Evolutionary conservation across 2,888 invertebrate genomes (phyloP).

Genomic region (Megamerina dolium): DNA sequence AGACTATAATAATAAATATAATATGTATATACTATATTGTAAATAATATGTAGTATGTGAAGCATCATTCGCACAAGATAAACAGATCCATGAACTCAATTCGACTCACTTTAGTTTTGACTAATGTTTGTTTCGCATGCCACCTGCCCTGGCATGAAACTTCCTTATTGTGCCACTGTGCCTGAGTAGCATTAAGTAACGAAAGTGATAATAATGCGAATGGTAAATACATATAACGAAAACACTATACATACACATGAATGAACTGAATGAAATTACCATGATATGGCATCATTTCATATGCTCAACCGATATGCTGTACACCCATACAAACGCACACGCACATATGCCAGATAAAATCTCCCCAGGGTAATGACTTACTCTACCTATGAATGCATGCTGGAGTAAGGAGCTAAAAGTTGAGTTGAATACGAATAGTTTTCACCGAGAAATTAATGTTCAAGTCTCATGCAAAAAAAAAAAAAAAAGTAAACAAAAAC

Average conservation of each 20-base stretch:
- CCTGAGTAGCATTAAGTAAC: no score
- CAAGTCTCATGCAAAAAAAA: conserved; percentile 33
- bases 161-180: neutral
- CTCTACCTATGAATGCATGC: neutral
- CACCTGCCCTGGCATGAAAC: conserved; percentile 19
- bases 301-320: no score
- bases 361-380: neutral
- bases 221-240: conserved; percentile 15
- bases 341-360: conserved; percentile 6
- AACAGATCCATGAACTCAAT: neutral
- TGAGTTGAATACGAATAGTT: conserved; percentile 12
- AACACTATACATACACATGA: neutral
- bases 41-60: neutral
- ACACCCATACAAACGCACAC: neutral
- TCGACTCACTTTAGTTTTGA: conserved; percentile 20
- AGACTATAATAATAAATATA: no score
- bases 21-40: no score
- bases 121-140: conserved; percentile 37
- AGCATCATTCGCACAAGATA: neutral
- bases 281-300: no score
- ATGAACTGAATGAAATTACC: conserved; percentile 19
- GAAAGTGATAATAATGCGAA: conserved; percentile 19
- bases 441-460: conserved; percentile 34
- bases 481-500: conserved; percentile 9
- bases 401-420: neutral